phyloP scores from a whole-genome alignment of 2,888 invertebrate species.

The Agrochola lota region DNA sequence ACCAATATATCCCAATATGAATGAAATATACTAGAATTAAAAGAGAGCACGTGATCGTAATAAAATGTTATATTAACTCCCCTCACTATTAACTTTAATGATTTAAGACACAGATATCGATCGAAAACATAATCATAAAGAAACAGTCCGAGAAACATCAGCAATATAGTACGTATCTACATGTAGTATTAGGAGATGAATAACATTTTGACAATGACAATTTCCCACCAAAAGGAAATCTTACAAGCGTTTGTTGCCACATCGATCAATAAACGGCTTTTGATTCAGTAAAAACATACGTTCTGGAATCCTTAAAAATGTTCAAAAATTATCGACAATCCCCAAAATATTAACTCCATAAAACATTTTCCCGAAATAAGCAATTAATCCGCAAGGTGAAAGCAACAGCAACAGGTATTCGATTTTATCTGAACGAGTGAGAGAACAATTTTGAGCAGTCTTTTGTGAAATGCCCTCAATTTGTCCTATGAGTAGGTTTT shows the following conservation, averaged over 20 bases:
- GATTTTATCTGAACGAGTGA: slow-evolving; percentile 8
- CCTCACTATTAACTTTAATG: background rate
- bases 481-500: slow-evolving; percentile 46
- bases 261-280: slow-evolving; percentile 17
- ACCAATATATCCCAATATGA: slow-evolving; percentile 3
- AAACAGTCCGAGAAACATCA: background rate
- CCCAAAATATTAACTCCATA: background rate
- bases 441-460: slow-evolving; percentile 12
- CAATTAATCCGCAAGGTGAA: slow-evolving; percentile 10
- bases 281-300: background rate
- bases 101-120: background rate
- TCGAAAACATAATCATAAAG: background rate
- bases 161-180: background rate
- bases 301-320: slow-evolving; percentile 11
- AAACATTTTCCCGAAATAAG: slow-evolving; percentile 2
- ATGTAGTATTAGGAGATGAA: background rate
- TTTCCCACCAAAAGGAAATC: slow-evolving; percentile 15
- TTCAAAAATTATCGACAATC: background rate
- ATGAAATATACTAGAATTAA: background rate
- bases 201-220: slow-evolving; percentile 1
- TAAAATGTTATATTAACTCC: background rate
- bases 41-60: background rate
- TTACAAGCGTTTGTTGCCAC: slow-evolving; percentile 3
- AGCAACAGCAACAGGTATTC: slow-evolving; percentile 11
- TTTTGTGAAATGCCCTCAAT: slow-evolving; percentile 46